Evolutionary conservation across 2,113 vertebrate genomes (phyloP).

Genomic region (Poicephalus meyeri): DNA sequence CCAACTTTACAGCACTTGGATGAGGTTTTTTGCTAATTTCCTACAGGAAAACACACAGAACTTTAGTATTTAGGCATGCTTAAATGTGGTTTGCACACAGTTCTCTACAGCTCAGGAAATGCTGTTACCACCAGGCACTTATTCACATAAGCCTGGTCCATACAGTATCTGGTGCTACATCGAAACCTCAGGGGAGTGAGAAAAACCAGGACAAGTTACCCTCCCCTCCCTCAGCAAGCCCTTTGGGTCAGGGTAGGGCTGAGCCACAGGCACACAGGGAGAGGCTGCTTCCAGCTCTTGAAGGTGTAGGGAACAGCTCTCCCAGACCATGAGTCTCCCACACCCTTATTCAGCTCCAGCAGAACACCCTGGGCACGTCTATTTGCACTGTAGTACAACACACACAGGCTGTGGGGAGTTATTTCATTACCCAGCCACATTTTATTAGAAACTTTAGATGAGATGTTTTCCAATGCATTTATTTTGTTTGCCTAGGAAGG

Average conservation of each 20-base stretch:
- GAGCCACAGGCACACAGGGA: background rate
- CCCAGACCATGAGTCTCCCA: background rate
- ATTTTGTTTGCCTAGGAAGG: background rate
- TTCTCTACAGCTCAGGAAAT: background rate
- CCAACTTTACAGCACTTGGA: constrained; percentile 54
- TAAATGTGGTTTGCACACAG: background rate
- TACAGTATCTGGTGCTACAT: background rate
- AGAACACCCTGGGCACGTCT: background rate
- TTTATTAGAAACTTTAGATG: background rate
- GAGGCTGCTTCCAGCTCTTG: background rate
- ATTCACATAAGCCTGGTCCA: background rate
- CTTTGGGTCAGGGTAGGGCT: background rate
- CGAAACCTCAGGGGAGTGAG: background rate
- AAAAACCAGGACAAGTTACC: background rate
- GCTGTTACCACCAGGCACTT: background rate
- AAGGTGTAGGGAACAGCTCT: background rate
- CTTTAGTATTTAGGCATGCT: background rate
- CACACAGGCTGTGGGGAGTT: background rate
- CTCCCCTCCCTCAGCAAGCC: background rate
- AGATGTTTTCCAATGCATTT: constrained; percentile 2
- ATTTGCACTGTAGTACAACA: background rate
- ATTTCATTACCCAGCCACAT: background rate
- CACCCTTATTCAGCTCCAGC: background rate
- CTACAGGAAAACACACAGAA: constrained; percentile 49
- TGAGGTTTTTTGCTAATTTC: constrained; percentile 72